phyloP scores from a whole-genome alignment of 2,888 invertebrate genomes.

The Ochropleura plecta region DNA sequence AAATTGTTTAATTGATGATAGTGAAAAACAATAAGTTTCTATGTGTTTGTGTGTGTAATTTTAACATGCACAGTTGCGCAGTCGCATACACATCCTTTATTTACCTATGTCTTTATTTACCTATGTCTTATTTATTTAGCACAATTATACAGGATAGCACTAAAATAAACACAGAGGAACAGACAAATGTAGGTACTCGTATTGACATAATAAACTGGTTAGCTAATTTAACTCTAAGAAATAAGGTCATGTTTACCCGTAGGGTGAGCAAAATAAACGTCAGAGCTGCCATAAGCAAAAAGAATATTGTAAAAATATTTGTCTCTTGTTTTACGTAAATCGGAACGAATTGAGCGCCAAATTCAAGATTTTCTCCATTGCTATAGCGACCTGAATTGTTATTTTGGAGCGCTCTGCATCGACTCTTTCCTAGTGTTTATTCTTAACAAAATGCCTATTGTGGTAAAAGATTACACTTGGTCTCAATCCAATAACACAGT shows the following conservation, averaged over 20 bases:
- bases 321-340: slow-evolving; percentile 4
- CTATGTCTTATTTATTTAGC: neutral
- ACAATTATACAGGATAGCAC: neutral
- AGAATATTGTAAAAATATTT: slow-evolving; percentile 1
- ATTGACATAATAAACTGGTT: slow-evolving; percentile 7
- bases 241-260: slow-evolving; percentile 40
- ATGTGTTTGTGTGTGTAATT: neutral
- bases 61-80: neutral
- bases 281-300: slow-evolving; percentile 32
- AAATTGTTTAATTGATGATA: slow-evolving; percentile 27
- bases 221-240: neutral
- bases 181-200: neutral
- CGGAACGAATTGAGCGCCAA: slow-evolving; percentile 42
- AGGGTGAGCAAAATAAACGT: neutral
- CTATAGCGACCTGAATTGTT: slow-evolving; percentile 56
- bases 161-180: neutral
- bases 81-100: neutral
- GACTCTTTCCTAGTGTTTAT: neutral
- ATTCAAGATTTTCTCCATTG: slow-evolving; percentile 39
- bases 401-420: neutral
- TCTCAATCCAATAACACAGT: slow-evolving; percentile 92
- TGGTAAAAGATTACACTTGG: slow-evolving; percentile 94
- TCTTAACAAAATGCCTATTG: slow-evolving; percentile 92
- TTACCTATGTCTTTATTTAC: neutral
- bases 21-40: neutral